Base-by-base conservation (phyloP, 2,113 vertebrate species). In the Psilopsiagon aymara region DNA sequence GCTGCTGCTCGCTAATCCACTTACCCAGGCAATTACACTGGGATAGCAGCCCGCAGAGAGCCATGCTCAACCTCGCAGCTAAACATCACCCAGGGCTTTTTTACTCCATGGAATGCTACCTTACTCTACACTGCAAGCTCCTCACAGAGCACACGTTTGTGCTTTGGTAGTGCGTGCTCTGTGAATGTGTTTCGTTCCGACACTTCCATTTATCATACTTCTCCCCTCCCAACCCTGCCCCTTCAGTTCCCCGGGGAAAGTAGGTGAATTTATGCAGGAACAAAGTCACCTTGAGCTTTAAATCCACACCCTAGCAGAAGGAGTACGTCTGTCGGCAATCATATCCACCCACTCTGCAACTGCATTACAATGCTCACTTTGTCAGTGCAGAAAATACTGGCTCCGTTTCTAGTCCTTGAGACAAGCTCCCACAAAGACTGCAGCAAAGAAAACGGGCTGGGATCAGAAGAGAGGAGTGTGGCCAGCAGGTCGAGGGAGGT, bases 201-300 rank as follows among this genome's bases (percentile, higher is more conserved):
- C 74, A 62, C 77, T 88, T 77, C 7, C 73, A 91, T 96, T 92
- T 92, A 66, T 92, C 94, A 73, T 57, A 69, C 21, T 57, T 91
- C 35, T 92, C 77, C 80, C 67, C 78, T 96, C 44, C 57, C 52
- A 90, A 24, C 68, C 57, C 86, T 95, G 84, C 62, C 91, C 74
- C 81, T 94, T 62, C 17, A 6, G 69, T 57, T 92, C 94, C 88
- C 90, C 1, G 0, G 69, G 77, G 94, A 83, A 95, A 84, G 92
- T 69, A 57, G 41, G 83, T 53, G 88, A 92, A 95, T 93, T 88
- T 92, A 90, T 91, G 82, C 60, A 89, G 86, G 80, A 93, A 71
- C 83, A 96, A 94, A 96, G 94, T 96, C 95, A 96, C 95, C 95
- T 96, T 96, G 90, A 92, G 88, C 68, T 89, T 92, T 88, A 88